A percentile compares a stretch with the other conserved stretches of the same genome.
phyloP scores from a whole-genome alignment of 2,888 invertebrate genomes.

The Cryptophagus acutangulus region DNA sequence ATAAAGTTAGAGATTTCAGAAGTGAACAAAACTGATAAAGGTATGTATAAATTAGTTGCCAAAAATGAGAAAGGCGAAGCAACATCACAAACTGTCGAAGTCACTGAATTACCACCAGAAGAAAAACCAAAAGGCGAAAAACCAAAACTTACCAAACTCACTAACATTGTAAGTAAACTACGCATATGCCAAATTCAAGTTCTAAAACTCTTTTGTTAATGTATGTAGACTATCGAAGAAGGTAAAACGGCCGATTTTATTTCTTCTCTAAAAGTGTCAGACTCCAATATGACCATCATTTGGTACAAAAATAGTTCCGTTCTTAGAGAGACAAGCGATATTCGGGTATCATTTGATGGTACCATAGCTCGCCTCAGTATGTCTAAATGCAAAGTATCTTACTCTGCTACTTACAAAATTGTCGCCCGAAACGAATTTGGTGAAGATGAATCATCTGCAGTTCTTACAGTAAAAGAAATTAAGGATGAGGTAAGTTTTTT shows the following conservation, averaged over 20 bases:
- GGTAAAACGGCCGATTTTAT: conserved; percentile 75
- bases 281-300: conserved; percentile 74
- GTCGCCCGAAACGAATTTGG: conserved; percentile 89
- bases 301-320: conserved; percentile 82
- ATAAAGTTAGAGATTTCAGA: conserved; percentile 87
- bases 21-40: conserved; percentile 75
- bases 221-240: conserved; percentile 59
- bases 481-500: conserved; percentile 44
- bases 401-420: conserved; percentile 76
- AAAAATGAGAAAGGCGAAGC: conserved; percentile 93
- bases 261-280: conserved; percentile 66
- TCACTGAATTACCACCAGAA: conserved; percentile 74
- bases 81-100: conserved; percentile 80
- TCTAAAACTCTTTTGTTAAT: not conserved
- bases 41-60: conserved; percentile 83
- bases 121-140: conserved; percentile 72
- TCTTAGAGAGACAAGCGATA: conserved; percentile 71
- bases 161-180: conserved; percentile 61
- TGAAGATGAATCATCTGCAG: conserved; percentile 80
- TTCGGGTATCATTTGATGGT: conserved; percentile 78
- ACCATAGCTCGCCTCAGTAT: conserved; percentile 75
- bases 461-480: conserved; percentile 67
- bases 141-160: conserved; percentile 73
- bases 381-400: conserved; percentile 65
- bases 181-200: conserved; percentile 5